Base-by-base conservation (phyloP, 2,797 vertebrate genomes). In the Poeciliopsis infans region DNA sequence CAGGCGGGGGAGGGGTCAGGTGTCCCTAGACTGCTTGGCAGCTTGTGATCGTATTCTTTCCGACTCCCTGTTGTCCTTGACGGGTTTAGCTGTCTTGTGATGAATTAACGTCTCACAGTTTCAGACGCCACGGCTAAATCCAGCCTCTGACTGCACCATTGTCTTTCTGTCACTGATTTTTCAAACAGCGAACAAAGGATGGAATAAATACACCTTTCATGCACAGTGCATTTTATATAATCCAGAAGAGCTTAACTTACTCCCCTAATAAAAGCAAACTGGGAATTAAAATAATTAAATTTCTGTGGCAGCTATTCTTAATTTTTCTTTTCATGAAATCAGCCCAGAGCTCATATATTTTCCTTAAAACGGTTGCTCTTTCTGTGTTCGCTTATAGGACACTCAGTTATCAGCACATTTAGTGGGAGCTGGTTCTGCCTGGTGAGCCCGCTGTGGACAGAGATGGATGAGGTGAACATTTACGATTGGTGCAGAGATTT, bases 21-120 rank as follows among this genome's bases (percentile, higher is more conserved):
- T 79, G 7, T 82, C 85, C 78, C n/a, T 86, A 84, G 90, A 82
- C 76, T 46, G 72, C 46, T 59, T 45, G 72, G 41, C n/a, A 74
- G 73, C 61, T 75, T 77, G 86, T 84, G 85, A 75, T 83, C 87
- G 87, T 31, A 80, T 85, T 87, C 78, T 49, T 80, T 70, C 79
- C 69, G 85, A 89, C 88, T 88, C 82, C 78, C 66, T 12, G 28
- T 75, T 83, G 94, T 92, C 94, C 94, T 94, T 93, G 91, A 90
- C 79, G 81, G 80, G 85, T 76, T 82, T 77, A 51, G 81, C 39
- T 49, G 61, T 82, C 83, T 31, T 5, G 81, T 93, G 93, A 93
- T 88, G 89, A 88, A 87, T 90, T 88, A 93, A 83, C 73, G 10
- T 83, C 85, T 91, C 81, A 87, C 7, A 18, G 70, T 81, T 88